These are phyloP conservation scores for Nephrotoma guestfalica DNA, from an alignment of 2,888 invertebrate species.

Conservation along the genomic window DNA sequence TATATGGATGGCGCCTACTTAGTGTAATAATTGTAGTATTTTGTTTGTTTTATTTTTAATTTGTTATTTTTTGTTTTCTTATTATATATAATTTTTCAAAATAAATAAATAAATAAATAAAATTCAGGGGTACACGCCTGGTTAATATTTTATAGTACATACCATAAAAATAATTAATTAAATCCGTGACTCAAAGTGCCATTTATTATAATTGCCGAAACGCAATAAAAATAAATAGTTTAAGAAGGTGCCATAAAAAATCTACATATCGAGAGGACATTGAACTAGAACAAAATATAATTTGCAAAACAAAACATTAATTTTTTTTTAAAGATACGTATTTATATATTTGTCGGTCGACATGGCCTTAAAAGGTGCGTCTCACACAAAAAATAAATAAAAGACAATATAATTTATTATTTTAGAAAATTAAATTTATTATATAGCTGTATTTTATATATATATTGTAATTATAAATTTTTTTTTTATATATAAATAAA, in stretches of 20 bases:
- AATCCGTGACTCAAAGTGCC: background rate
- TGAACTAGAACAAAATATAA: background rate
- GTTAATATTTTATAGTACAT: background rate
- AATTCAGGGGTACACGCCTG: background rate
- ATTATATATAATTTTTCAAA: background rate
- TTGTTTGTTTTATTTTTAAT: background rate
- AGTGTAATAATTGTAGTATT: background rate
- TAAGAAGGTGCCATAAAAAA: background rate
- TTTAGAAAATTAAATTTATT: background rate
- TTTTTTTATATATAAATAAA: background rate
- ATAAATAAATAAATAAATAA: background rate
- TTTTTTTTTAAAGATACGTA: background rate
- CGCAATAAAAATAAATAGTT: background rate
- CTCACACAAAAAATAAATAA: background rate
- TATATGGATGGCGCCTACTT: background rate
- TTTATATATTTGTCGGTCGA: background rate
- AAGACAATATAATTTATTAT: background rate
- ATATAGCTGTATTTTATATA: background rate
- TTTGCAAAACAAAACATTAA: background rate
- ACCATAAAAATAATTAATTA: background rate
- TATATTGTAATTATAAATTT: background rate
- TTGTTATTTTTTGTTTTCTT: background rate
- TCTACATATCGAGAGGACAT: background rate
- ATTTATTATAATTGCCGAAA: background rate
- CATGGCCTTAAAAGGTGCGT: conserved; percentile 3